These are phyloP conservation scores for Pelvicachromis taeniatus DNA, from an alignment of 2,113 vertebrate species.

Conservation along the genomic window DNA sequence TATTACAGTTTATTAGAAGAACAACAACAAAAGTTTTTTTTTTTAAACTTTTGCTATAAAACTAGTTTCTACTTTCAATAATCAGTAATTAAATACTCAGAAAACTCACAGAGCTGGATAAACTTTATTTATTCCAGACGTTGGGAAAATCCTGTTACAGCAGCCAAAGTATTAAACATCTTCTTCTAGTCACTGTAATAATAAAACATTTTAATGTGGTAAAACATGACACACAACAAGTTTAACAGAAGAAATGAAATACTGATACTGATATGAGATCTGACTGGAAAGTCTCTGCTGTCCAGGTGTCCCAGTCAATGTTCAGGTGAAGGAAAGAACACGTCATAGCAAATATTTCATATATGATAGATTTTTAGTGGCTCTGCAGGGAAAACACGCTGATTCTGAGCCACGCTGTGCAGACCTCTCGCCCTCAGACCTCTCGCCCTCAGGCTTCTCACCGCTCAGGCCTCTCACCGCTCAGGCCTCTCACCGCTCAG, in stretches of 20 bases:
- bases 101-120: not conserved
- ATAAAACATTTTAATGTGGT: not conserved
- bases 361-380: not conserved
- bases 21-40: not conserved
- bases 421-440: not conserved
- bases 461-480: not conserved
- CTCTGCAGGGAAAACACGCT: not conserved
- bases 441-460: not conserved
- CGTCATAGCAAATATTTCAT: not conserved
- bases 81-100: not conserved
- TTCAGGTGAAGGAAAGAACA: not conserved
- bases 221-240: not conserved
- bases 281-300: not conserved
- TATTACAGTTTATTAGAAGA: not conserved
- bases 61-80: not conserved
- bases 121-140: not conserved
- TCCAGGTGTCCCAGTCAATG: not conserved
- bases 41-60: not conserved
- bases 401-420: not conserved
- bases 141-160: not conserved
- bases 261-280: no score
- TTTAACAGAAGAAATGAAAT: not conserved
- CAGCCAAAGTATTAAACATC: not conserved
- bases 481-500: not conserved
- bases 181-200: not conserved